Evolutionary conservation across 2,888 invertebrate species (phyloP), one percentile per base, ranked within the genome.

Genomic region (Neoascia interrupta): DNA sequence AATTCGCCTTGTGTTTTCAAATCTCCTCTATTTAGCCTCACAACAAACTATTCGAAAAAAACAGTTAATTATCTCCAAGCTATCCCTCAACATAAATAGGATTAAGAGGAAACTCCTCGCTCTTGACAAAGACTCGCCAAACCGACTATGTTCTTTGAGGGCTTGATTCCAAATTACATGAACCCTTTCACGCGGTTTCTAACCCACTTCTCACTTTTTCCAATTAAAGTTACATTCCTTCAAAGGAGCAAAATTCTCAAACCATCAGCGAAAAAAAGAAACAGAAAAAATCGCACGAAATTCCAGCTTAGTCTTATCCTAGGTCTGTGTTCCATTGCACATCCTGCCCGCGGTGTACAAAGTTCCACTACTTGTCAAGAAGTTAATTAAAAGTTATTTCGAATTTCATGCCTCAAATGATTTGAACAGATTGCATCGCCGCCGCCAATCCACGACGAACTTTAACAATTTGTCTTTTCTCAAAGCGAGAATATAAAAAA

Each of bases 331-430:
- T 51, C 11, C 18, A 37, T 37, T 11, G 6, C n/a, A 28, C 4
- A 8, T 16, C 51, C 21, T 15, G 3, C 2, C 19, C 6, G 10
- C 61, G 39, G 36, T 70, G 61, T 15, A 19, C 47, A 72, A 72
- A 64, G 60, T 79, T 79, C 66, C 66, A 73, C 69, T 79, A 79
- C 79, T 79, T 79, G 79, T 73, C 79, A 79, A 68, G 79, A 79
- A 79, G 79, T 79, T 79, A 79, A 79, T 79, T 79, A 79, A 79
- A 79, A 79, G 61, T 79, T 79, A 79, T 79, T 73, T 73, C 61
- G 79, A 79, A 79, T 79, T 79, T 79, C 61, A 79, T 79, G 79
- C 66, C 73, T 68, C 73, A 61, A 73, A 73, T 73, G 61, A 73
- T 54, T 73, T 51, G 60, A 73, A 73, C 79, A 79, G 79, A 79